Evolutionary conservation across 2,888 invertebrate species (phyloP).

Genomic region (Meganola albula): DNA sequence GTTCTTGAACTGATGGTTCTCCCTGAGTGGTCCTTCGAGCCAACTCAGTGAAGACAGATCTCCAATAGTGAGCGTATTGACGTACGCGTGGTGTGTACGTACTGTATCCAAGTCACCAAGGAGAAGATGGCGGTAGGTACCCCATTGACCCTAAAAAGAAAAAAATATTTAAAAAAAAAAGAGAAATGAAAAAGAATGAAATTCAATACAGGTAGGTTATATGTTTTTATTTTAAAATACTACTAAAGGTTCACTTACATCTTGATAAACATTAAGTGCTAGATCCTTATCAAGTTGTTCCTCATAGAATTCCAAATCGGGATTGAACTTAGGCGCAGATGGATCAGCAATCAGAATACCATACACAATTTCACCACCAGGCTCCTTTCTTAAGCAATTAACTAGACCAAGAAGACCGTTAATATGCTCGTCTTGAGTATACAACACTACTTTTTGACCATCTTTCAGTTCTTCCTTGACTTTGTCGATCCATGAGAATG

Average conservation of each 20-base stretch:
- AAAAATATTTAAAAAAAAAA: too few species aligned
- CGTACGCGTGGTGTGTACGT: conserved; percentile 82
- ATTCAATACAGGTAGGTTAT: not conserved
- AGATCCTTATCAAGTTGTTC: conserved; percentile 84
- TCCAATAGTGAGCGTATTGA: conserved; percentile 86
- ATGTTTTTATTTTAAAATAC: not conserved
- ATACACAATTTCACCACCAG: conserved; percentile 81
- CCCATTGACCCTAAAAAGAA: conserved; percentile 76
- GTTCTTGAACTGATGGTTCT: conserved; percentile 44
- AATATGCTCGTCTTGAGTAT: conserved; percentile 80
- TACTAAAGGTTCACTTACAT: conserved; percentile 52
- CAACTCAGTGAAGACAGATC: conserved; percentile 88
- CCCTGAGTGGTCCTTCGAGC: conserved; percentile 81
- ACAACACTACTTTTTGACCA: conserved; percentile 78
- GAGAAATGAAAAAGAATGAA: too few species aligned
- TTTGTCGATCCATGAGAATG: conserved; percentile 74
- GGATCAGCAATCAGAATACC: conserved; percentile 81
- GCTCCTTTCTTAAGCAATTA: conserved; percentile 90
- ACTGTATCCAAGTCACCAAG: conserved; percentile 72
- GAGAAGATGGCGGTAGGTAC: conserved; percentile 90
- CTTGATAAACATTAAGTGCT: conserved; percentile 85
- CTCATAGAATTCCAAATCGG: conserved; percentile 80
- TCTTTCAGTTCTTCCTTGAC: conserved; percentile 60
- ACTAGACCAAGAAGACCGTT: conserved; percentile 93
- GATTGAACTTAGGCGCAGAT: conserved; percentile 81